Evolutionary conservation across 2,113 vertebrate genomes (phyloP).

Genomic region (Piprites chloris): DNA sequence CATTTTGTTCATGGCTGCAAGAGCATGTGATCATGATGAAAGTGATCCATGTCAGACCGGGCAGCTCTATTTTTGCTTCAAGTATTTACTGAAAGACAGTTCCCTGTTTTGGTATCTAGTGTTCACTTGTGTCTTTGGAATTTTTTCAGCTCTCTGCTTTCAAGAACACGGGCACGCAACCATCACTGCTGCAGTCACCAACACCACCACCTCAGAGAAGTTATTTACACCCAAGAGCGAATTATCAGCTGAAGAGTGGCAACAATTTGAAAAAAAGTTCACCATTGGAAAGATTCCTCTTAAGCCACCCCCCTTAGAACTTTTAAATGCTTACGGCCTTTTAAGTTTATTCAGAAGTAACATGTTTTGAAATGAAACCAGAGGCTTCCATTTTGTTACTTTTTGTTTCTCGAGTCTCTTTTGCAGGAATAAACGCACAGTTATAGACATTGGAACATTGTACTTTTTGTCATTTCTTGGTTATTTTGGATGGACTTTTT

Average conservation of each 20-base stretch:
- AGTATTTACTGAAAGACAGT: neutral
- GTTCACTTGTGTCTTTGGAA: neutral
- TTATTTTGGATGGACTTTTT: neutral
- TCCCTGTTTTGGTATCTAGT: neutral
- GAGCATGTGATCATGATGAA: neutral
- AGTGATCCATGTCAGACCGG: neutral
- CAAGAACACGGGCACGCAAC: constrained; percentile 61
- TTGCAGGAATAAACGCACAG: neutral
- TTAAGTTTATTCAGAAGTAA: neutral
- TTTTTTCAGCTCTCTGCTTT: constrained; percentile 79
- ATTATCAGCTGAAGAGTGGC: constrained; percentile 82
- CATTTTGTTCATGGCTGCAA: neutral
- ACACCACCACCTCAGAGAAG: neutral
- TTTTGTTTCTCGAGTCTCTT: neutral
- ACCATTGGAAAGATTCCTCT: constrained; percentile 87
- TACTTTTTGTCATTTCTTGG: neutral
- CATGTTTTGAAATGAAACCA: neutral
- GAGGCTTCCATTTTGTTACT: neutral
- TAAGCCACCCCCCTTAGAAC: constrained; percentile 82
- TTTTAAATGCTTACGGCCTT: constrained; percentile 68
- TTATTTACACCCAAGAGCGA: constrained; percentile 81
- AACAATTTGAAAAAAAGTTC: constrained; percentile 86
- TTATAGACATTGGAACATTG: neutral
- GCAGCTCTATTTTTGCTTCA: neutral
- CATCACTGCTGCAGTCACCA: neutral